Base-by-base conservation (phyloP, 2,888 invertebrate genomes). In the Cryptops parisi region DNA sequence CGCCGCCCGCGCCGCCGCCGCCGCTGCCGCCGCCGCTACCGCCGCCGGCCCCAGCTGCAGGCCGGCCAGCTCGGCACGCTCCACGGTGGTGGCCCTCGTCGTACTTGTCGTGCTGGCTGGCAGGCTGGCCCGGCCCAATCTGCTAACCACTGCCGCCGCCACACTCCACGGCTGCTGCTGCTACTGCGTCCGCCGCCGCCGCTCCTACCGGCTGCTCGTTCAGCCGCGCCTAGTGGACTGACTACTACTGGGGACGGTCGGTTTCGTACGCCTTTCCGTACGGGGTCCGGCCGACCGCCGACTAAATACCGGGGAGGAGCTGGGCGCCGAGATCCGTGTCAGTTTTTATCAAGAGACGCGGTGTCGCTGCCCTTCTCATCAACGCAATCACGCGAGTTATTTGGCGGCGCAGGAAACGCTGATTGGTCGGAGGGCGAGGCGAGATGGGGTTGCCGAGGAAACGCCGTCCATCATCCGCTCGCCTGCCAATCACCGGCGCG, bases 351-450 rank as follows among this genome's bases (percentile, higher is more conserved):
- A 52, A 53, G 54, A 55, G 54, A 56, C 57, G 17, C 50, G 56
- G 58, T 58, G 55, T 58, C 58, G 58, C 58, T 60, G 58, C 40
- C 60, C 47, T 27, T 48, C 57, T 58, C 55, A 59, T 58, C 48
- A 50, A 48, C 48, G 49, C 49, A 46, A 54, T 54, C 54, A 54
- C 54, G 54, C 54, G 39, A 49, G 49, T 49, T 49, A 49, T 44
- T 50, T 50, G 54, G 27, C 33, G 22, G 40, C 49, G 38, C 23
- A 23, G 43, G 24, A 27, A 24, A n/a, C 48, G 24, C 49, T 41
- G 25, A 54, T 54, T 54, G 54, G 54, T 45, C 38, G 54, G 38
- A 21, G 24, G 43, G 21, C 25, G 38, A 27, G 21, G 23, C 40
- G 50, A 50, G 40, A 22, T 17, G 3, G 21, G 6, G 54, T 54